Evolutionary conservation across 2,888 invertebrate species (phyloP), one percentile per base, ranked within the genome.

Genomic region (Globia sparganii): DNA sequence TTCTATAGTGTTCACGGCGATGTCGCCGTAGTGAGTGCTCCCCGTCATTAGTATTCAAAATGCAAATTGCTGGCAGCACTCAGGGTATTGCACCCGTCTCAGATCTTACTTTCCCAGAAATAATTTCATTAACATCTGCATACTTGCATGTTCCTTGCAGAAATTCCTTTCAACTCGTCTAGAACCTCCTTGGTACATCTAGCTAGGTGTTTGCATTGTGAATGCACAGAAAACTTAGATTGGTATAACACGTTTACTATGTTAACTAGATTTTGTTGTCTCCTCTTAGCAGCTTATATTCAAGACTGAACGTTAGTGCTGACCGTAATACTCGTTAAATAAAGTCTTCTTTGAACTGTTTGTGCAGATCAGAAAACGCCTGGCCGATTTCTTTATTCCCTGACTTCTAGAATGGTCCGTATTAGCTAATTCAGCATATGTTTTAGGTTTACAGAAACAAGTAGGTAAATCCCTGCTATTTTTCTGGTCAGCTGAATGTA

Each of bases 111-210:
- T 96, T 96, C 95, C 92, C 93, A 95, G 95, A 95, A 96, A 95
- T 95, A 95, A 96, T 96, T 95, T 95, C 94, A 95, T 95, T 95
- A 95, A 94, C 94, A 94, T 95, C 94, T 93, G 93, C 94, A 94
- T 94, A 94, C 93, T 92, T 92, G 91, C 89, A 89, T 91, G 90
- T 90, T 92, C 90, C 91, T 90, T 90, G 92, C 90, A 89, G 90
- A 80, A 93, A 94, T 93, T 92, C 92, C 93, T 94, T 92, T 91
- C 87, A 90, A 92, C 90, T 88, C 88, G 89, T 89, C 91, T 91
- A 91, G 90, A 91, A 92, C 87, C 86, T 87, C 76, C 84, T 77
- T 77, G 85, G 82, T 86, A 82, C 80, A 83, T 87, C 84, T 83
- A 88, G 73, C 81, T 84, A 85, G 73, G 68, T 86, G 77, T 79